Conservation (phyloP, 2,888 invertebrate genomes). For the Cephus rjabovi region DNA sequence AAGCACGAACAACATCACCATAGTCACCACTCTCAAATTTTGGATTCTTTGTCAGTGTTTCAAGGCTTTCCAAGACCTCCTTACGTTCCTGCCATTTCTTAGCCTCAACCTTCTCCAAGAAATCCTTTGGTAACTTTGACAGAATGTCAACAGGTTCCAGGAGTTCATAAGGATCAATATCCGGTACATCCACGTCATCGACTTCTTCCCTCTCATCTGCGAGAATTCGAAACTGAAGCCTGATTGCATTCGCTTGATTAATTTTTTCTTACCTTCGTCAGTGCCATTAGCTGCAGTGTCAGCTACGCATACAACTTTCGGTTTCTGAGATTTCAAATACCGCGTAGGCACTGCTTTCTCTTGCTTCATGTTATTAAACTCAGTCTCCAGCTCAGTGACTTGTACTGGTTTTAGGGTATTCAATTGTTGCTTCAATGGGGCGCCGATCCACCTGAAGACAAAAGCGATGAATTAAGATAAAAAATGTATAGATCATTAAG, state of each 20-base stretch:
- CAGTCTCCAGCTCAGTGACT: constrained; percentile 87
- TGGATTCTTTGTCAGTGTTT: constrained; percentile 82
- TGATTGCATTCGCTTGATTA: not conserved
- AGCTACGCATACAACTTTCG: constrained; percentile 72
- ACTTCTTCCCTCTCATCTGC: constrained; percentile 72
- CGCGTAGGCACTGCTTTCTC: constrained; percentile 79
- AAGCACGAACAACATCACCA: constrained; percentile 85
- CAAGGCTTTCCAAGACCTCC: constrained; percentile 87
- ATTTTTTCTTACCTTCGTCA: constrained; percentile 62
- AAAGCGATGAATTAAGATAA: not conserved
- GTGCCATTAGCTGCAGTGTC: constrained; percentile 69
- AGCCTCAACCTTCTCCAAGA: constrained; percentile 92
- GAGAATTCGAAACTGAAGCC: not conserved
- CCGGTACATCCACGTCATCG: constrained; percentile 68
- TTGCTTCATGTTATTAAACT: constrained; percentile 81
- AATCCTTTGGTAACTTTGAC: constrained; percentile 93
- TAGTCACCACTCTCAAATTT: constrained; percentile 94
- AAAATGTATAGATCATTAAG: not conserved
- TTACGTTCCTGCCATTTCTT: constrained; percentile 98
- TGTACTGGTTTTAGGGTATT: constrained; percentile 89
- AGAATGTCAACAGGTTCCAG: constrained; percentile 94
- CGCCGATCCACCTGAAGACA: constrained; percentile 82
- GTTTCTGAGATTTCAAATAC: constrained; percentile 86
- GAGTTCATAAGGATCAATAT: constrained; percentile 91
- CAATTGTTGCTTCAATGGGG: constrained; percentile 86